These are phyloP conservation scores for Xylophagus ater DNA, from an alignment of 2,888 invertebrate genomes.

Conservation along the genomic window DNA sequence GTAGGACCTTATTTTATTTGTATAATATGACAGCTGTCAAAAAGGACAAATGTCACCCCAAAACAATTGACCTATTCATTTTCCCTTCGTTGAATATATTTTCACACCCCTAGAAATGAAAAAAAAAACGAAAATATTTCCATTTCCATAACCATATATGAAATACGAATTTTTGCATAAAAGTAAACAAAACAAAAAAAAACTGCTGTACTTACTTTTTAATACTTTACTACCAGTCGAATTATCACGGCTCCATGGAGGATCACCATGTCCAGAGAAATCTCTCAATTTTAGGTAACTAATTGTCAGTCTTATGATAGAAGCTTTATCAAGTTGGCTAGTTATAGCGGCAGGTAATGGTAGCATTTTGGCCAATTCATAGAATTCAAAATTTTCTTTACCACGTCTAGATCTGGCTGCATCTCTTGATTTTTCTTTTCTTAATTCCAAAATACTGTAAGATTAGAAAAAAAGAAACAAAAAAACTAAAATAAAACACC, in stretches of 20 bases:
- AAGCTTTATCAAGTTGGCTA: conserved; percentile 89
- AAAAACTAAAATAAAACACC: conserved; percentile 10
- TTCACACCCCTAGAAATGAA: too few relatives aligned
- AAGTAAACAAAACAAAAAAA: neutral
- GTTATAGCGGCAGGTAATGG: conserved; percentile 85
- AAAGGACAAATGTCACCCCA: too few relatives aligned
- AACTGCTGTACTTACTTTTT: conserved; percentile 56
- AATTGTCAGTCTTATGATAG: conserved; percentile 91
- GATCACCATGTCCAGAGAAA: conserved; percentile 92
- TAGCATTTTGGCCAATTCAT: conserved; percentile 90
- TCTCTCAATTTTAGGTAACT: conserved; percentile 89
- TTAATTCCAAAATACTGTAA: conserved; percentile 83
- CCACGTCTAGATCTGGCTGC: conserved; percentile 85
- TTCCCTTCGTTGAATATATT: too few relatives aligned
- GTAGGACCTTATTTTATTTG: too few relatives aligned
- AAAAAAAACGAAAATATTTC: neutral
- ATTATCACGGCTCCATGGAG: conserved; percentile 83
- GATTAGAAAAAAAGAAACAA: conserved; percentile 23
- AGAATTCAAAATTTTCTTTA: conserved; percentile 94
- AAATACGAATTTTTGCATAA: neutral
- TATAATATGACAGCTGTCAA: too few relatives aligned
- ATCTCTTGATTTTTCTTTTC: conserved; percentile 89
- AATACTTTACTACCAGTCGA: conserved; percentile 67
- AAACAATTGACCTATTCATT: too few relatives aligned
- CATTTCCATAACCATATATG: neutral